Evolutionary conservation across 2,113 vertebrate genomes (phyloP).

Genomic region (Chamaea fasciata): DNA sequence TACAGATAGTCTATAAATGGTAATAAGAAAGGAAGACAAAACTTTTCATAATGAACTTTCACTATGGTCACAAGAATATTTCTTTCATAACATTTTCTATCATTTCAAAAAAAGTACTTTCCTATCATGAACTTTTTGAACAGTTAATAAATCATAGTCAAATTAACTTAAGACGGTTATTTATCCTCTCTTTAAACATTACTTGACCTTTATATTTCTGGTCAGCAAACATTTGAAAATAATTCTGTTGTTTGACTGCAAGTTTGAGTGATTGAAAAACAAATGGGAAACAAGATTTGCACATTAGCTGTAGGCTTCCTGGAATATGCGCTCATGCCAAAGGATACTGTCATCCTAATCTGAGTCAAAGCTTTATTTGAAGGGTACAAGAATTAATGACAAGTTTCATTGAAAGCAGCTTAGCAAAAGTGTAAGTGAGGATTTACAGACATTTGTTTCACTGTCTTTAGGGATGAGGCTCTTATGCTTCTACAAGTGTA

Average conservation of each 20-base stretch:
- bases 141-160: neutral
- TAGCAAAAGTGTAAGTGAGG: neutral
- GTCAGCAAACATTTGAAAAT: neutral
- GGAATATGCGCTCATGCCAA: neutral
- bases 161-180: neutral
- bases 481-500: neutral
- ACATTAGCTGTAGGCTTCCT: neutral
- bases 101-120: neutral
- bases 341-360: neutral
- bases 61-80: neutral
- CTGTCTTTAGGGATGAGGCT: neutral
- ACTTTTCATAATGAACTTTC: neutral
- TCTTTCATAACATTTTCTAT: neutral
- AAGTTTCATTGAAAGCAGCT: neutral
- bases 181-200: neutral
- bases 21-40: neutral
- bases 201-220: neutral
- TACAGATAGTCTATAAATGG: slow-evolving; percentile 17
- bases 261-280: neutral
- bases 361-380: neutral
- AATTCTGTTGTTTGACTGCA: neutral
- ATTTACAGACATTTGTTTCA: neutral
- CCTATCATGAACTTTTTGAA: slow-evolving; percentile 16
- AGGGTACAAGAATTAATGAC: neutral
- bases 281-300: neutral